Evolutionary conservation across 2,113 vertebrate genomes (phyloP).

Genomic region (Addax nasomaculatus): DNA sequence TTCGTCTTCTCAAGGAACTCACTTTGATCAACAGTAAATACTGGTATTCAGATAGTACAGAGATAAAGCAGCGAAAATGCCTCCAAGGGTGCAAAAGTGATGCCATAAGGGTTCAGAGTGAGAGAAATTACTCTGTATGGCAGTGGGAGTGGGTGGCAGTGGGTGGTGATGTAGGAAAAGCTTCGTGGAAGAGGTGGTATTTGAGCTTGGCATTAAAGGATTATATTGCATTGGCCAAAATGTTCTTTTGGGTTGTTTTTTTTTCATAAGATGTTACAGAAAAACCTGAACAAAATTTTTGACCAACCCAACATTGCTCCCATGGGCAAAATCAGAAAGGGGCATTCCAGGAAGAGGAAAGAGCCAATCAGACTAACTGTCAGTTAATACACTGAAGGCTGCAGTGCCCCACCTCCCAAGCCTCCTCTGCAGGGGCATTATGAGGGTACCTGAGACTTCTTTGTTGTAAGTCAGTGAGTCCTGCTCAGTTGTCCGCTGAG

Average conservation of each 20-base stretch:
- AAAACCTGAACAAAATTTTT: neutral
- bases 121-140: neutral
- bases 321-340: neutral
- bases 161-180: neutral
- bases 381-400: neutral
- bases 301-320: neutral
- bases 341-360: neutral
- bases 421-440: neutral
- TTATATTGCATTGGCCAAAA: neutral
- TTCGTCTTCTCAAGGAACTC: neutral
- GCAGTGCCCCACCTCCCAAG: neutral
- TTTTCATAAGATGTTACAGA: neutral
- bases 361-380: neutral
- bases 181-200: neutral
- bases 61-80: neutral
- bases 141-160: neutral
- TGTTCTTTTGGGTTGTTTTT: neutral
- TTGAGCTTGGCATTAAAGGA: neutral
- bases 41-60: neutral
- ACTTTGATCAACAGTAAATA: neutral
- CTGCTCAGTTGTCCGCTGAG: neutral
- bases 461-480: neutral
- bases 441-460: neutral
- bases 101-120: neutral
- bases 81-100: neutral